These are phyloP conservation scores for Sebastes paucispinis DNA, from an alignment of 2,797 vertebrate species.

Conservation along the genomic window DNA sequence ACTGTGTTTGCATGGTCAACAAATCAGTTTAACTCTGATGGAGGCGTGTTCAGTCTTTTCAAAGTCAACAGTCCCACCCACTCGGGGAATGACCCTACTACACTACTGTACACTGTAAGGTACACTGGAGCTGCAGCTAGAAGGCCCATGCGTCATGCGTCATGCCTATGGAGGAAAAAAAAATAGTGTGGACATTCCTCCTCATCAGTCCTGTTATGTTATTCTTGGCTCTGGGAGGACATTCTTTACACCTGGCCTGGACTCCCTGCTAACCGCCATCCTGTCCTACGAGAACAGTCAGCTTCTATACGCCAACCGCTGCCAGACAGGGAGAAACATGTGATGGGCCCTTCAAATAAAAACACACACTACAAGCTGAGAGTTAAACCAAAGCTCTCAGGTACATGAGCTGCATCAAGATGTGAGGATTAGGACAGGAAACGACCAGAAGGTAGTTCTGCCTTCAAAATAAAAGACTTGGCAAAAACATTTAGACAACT, in stretches of 20 bases:
- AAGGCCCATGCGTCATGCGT: conserved; percentile 27
- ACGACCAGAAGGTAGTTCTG: background rate
- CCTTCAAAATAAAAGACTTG: conserved; percentile 54
- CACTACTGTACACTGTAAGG: conserved; percentile 32
- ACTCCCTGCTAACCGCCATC: conserved; percentile 41
- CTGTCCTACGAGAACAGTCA: conserved; percentile 39
- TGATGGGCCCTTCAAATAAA: conserved; percentile 15
- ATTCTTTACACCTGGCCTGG: conserved; percentile 71
- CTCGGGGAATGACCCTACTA: conserved; percentile 21
- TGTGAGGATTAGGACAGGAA: background rate
- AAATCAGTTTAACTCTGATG: background rate
- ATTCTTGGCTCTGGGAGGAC: conserved; percentile 59
- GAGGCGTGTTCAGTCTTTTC: conserved; percentile 25
- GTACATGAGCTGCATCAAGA: background rate
- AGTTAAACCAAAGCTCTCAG: conserved; percentile 17
- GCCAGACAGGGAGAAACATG: conserved; percentile 32
- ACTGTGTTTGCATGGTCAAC: background rate
- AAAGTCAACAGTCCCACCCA: conserved; percentile 47
- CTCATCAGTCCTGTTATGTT: conserved; percentile 71
- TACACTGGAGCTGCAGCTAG: conserved; percentile 39
- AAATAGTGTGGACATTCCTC: conserved; percentile 55
- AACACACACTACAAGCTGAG: conserved; percentile 28
- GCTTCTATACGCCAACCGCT: conserved; percentile 36
- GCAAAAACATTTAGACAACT: too few species aligned
- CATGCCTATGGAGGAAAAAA: conserved; percentile 28